Percentiles rank a stretch among this genome's conserved stretches.
Evolutionary conservation across 2,113 vertebrate genomes (phyloP).

Genomic region (Barbus barbus): DNA sequence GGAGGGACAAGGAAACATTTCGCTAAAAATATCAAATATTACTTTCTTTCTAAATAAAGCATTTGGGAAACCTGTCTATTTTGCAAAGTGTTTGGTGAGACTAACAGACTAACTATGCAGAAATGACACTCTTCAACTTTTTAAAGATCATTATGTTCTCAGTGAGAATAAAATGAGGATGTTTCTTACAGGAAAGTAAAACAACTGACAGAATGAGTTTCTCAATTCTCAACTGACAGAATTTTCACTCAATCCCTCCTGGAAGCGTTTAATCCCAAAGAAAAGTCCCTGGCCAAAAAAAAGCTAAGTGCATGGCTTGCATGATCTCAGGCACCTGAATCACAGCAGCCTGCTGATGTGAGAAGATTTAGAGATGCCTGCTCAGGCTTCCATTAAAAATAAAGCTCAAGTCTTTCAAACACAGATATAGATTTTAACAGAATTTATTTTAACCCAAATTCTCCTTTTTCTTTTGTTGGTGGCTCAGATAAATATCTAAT

Average conservation of each 20-base stretch:
- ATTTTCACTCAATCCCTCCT: slow-evolving; percentile 35
- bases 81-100: not conserved
- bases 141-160: slow-evolving; percentile 9
- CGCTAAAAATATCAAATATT: not conserved
- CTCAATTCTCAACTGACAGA: too few relatives aligned
- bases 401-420: not conserved
- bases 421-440: not conserved
- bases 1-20: too few relatives aligned
- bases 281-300: slow-evolving; percentile 23
- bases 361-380: not conserved
- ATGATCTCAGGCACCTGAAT: slow-evolving; percentile 56
- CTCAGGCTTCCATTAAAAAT: not conserved
- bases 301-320: not conserved
- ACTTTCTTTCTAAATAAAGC: not conserved
- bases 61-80: not conserved
- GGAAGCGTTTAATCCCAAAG: slow-evolving; percentile 48
- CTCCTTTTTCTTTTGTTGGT: not conserved
- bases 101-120: not conserved
- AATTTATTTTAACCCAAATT: slow-evolving; percentile 4
- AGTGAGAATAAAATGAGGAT: not conserved
- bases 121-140: not conserved
- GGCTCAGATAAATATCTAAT: not conserved
- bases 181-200: slow-evolving; percentile 43
- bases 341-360: slow-evolving; percentile 15
- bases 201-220: slow-evolving; percentile 37